These are phyloP conservation scores for Perca schrenkii DNA, from an alignment of 2,113 vertebrate species.

Conservation along the genomic window DNA sequence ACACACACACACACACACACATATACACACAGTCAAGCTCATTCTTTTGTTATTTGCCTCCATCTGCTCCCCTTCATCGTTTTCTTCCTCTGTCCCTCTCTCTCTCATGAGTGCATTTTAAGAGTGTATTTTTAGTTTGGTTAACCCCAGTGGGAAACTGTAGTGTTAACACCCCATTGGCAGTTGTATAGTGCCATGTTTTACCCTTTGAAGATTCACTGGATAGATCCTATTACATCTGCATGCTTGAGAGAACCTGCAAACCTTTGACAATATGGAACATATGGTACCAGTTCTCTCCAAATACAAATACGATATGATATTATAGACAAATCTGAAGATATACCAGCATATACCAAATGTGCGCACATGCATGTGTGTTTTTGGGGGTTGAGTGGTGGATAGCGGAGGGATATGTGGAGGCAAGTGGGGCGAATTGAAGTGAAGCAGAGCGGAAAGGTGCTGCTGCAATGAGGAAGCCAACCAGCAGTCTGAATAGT, in stretches of 20 bases:
- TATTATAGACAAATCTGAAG: neutral
- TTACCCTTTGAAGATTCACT: conserved; percentile 34
- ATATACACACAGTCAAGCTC: neutral
- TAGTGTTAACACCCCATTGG: conserved; percentile 60
- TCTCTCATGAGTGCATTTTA: conserved; percentile 56
- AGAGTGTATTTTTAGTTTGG: conserved; percentile 76
- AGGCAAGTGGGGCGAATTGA: conserved; percentile 27
- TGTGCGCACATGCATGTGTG: neutral
- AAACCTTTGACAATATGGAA: conserved; percentile 5
- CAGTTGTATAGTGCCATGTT: conserved; percentile 43
- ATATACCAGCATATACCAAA: conserved; percentile 8
- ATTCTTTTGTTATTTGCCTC: conserved; percentile 24
- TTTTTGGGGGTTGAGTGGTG: neutral
- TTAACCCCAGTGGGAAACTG: conserved; percentile 64
- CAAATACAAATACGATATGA: neutral
- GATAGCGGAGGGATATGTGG: conserved; percentile 1
- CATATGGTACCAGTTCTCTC: neutral
- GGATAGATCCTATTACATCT: conserved; percentile 33
- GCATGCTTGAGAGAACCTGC: conserved; percentile 34
- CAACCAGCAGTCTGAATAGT: conserved; percentile 49
- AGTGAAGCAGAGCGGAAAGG: conserved; percentile 63
- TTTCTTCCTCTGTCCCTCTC: conserved; percentile 1
- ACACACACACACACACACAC: conserved; percentile 1
- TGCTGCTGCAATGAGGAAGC: conserved; percentile 47
- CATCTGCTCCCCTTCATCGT: conserved; percentile 57